Conservation (phyloP, 2,113 vertebrate genomes). For the Athene cunicularia region DNA sequence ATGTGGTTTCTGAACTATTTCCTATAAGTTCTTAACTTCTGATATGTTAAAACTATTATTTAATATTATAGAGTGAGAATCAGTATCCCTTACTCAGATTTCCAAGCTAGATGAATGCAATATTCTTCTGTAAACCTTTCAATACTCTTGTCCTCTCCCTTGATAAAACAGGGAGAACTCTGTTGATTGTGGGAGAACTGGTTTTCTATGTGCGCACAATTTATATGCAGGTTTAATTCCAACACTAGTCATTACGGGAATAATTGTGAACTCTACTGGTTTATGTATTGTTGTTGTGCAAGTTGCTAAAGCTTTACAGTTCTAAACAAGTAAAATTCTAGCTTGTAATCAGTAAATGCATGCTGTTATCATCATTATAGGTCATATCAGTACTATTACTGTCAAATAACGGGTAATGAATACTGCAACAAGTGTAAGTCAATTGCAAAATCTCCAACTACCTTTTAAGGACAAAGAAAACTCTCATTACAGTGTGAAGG, state of each 20-base stretch:
- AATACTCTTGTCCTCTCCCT: not conserved
- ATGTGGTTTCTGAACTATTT: not conserved
- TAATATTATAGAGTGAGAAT: not conserved
- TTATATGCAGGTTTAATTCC: not conserved
- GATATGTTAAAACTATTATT: not conserved
- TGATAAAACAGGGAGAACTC: not conserved
- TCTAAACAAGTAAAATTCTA: not conserved
- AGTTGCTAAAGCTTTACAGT: not conserved
- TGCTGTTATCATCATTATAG: not conserved
- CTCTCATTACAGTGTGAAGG: not conserved
- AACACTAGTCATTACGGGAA: not conserved
- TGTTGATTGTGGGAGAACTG: not conserved
- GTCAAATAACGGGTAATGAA: not conserved
- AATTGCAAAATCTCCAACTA: not conserved
- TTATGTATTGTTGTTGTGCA: not conserved
- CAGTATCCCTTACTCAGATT: not conserved
- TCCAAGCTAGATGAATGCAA: not conserved
- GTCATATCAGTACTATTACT: not conserved
- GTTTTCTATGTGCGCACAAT: not conserved
- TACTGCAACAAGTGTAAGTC: not conserved
- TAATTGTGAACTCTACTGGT: not conserved
- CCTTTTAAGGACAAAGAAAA: not conserved
- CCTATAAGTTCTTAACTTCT: not conserved
- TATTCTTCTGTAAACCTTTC: not conserved
- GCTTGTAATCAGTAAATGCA: accelerated